Percentiles rank a stretch among this genome's conserved stretches.
These are phyloP conservation scores for Cyrtodaria siliqua DNA, from an alignment of 2,888 invertebrate species.

Conservation along the genomic window DNA sequence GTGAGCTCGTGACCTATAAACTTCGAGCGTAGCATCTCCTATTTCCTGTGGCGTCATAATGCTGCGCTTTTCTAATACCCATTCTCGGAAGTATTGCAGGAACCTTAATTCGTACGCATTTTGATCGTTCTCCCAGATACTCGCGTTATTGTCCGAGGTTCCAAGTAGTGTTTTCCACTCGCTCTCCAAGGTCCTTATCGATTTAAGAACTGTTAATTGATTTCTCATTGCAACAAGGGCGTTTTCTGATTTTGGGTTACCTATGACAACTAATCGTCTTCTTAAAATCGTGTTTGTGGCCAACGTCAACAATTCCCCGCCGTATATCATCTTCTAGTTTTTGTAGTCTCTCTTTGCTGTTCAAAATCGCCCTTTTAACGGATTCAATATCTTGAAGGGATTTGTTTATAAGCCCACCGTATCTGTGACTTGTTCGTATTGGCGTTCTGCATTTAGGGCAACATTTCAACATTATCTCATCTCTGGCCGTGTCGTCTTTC, in stretches of 20 bases:
- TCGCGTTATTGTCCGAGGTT: slow-evolving; percentile 9
- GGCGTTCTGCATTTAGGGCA: slow-evolving; percentile 89
- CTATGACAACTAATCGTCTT: neutral
- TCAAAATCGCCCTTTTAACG: slow-evolving; percentile 74
- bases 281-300: neutral
- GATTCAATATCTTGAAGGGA: slow-evolving; percentile 83
- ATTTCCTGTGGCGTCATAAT: slow-evolving; percentile 67
- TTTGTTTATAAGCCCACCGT: slow-evolving; percentile 87
- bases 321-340: slow-evolving; percentile 63
- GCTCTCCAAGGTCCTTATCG: neutral
- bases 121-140: too few relatives aligned
- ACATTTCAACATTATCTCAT: slow-evolving; percentile 74
- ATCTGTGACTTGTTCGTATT: slow-evolving; percentile 88
- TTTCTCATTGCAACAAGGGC: neutral
- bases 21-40: slow-evolving; percentile 64
- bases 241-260: neutral
- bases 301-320: neutral
- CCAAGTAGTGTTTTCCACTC: neutral
- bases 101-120: slow-evolving; percentile 20
- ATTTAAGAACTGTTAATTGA: neutral
- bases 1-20: slow-evolving; percentile 47
- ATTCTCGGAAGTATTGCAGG: slow-evolving; percentile 38
- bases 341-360: slow-evolving; percentile 14
- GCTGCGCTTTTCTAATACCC: slow-evolving; percentile 41
- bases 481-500: slow-evolving; percentile 85